Conservation (phyloP, 1,140 invertebrate genomes). For the Ectropis grisescens region DNA sequence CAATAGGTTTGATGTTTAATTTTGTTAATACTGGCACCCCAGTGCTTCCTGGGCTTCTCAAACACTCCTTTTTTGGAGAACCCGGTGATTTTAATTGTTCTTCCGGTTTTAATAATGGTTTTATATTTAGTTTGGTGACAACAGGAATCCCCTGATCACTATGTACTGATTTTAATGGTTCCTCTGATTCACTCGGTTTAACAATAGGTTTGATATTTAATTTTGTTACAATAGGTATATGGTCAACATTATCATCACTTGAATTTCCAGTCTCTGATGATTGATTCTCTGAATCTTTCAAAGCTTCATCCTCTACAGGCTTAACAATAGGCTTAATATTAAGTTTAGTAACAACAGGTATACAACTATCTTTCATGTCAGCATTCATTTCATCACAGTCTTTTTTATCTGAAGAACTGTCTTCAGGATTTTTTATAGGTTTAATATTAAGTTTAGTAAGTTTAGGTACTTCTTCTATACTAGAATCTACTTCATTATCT, state of each 20-base stretch:
- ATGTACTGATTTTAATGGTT: constrained; percentile 20
- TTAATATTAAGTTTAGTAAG: constrained; percentile 63
- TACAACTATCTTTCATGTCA: constrained; percentile 48
- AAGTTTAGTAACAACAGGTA: constrained; percentile 64
- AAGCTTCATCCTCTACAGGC: constrained; percentile 40
- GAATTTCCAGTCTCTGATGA: constrained; percentile 55
- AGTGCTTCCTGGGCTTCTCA: constrained; percentile 19
- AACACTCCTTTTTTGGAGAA: constrained; percentile 39
- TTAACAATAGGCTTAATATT: constrained; percentile 65
- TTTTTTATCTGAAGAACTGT: constrained; percentile 49
- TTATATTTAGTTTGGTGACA: constrained; percentile 53
- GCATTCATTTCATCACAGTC: constrained; percentile 55
- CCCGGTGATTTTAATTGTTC: constrained; percentile 23
- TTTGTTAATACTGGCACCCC: constrained; percentile 22
- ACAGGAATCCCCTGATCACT: constrained; percentile 44
- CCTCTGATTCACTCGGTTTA: constrained; percentile 35
- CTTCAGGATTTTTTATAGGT: constrained; percentile 49
- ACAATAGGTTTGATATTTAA: constrained; percentile 57
- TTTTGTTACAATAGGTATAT: constrained; percentile 50
- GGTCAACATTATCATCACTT: constrained; percentile 54
- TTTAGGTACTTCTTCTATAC: constrained; percentile 57
- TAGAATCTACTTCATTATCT: constrained; percentile 57
- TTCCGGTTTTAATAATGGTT: constrained; percentile 44
- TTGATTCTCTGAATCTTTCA: constrained; percentile 53
- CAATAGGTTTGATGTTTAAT: constrained; percentile 22